Evolutionary conservation across 2,113 vertebrate species (phyloP), one percentile per base, ranked within the genome.

Genomic region (Gambusia holbrooki): DNA sequence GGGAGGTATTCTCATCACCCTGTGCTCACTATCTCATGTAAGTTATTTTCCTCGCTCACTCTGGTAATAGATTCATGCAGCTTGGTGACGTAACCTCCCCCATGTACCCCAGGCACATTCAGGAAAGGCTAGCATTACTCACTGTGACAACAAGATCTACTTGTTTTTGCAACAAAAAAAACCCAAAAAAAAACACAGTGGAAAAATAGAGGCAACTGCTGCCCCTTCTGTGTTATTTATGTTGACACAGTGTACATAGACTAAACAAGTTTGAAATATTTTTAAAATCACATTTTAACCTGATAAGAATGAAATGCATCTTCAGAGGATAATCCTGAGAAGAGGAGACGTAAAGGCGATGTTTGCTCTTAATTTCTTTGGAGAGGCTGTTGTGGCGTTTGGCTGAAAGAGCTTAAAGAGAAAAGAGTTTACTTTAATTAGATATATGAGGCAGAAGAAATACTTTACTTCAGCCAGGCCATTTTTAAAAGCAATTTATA

Each of bases 1-100:
- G 60, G 84, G 90, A 89, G 87, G 89, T 92, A 85, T 86, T 90
- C 88, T 88, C 85, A 79, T 91, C 86, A 80, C 60, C 67, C 74
- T 62, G 77, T 9, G 13, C 76, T 86, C 76, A 37, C 77, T 76
- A 72, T 90, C 87, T 90, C 81, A 68, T 71, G 51, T 73, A 77
- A 82, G 72, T 71, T 71, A 80, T 74, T 66, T 63, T 48, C 0
- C 40, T 79, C 48, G 25, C 72, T 80, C 76, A 87, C 70, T 83
- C 73, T 82, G 80, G 73, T 89, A 93, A 90, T 87, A 90, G 77
- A 92, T 89, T 92, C 76, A 84, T 91, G 87, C 89, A 82, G 85
- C 74, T 81, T 74, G 71, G 81, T 93, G 90, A 94, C 74, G 88
- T 85, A 85, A 90, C 80, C 61, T 86, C 70, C 40, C 35, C 74